Conservation (phyloP, 35 echinoderm and acorn worm species). For the Anneissia japonica region DNA sequence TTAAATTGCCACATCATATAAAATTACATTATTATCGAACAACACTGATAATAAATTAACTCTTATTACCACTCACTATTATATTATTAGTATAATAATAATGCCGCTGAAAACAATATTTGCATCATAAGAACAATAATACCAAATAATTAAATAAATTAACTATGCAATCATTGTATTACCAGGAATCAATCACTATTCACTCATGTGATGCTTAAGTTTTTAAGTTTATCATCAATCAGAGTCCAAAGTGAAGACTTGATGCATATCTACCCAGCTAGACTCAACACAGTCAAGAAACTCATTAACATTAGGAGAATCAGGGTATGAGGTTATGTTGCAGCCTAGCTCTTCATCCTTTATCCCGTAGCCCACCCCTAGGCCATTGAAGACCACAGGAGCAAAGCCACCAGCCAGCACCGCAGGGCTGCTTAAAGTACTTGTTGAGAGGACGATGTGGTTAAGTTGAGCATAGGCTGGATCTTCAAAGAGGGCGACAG, state of each 20-base stretch:
- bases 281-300: constrained; percentile 66
- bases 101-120: too few species aligned
- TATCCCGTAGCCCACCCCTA: constrained; percentile 73
- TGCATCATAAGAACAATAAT: too few species aligned
- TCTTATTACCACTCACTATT: too few species aligned
- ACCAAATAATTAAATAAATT: too few species aligned
- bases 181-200: too few species aligned
- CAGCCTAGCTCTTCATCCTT: constrained; percentile 46
- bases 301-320: constrained; percentile 46
- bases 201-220: too few species aligned
- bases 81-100: too few species aligned
- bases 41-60: too few species aligned
- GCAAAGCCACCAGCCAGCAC: constrained; percentile 83
- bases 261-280: constrained; percentile 73
- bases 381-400: constrained; percentile 68
- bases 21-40: too few species aligned
- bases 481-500: constrained; percentile 64
- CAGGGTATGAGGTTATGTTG: constrained; percentile 77
- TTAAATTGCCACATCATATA: too few species aligned
- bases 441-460: constrained; percentile 87
- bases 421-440: constrained; percentile 68
- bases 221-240: too few species aligned
- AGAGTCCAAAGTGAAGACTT: constrained; percentile 37
- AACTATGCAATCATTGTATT: too few species aligned
- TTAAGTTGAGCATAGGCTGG: constrained; percentile 70